phyloP scores from a whole-genome alignment of 2,797 vertebrate genomes.

The Orientallactaga sibirica region DNA sequence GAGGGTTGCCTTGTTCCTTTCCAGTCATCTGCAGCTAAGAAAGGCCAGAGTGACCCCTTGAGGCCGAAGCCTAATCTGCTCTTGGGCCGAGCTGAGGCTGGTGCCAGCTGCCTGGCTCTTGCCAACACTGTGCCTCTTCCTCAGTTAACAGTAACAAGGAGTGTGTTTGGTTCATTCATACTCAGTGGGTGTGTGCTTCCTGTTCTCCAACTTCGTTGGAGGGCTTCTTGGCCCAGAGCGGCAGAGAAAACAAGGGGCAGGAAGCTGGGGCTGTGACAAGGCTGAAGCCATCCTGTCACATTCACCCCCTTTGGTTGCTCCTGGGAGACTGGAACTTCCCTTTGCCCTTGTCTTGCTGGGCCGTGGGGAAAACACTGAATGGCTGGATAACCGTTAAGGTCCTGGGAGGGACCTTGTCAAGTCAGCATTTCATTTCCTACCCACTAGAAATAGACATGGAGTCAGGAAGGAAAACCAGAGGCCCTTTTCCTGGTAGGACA shows the following conservation, averaged over 20 bases:
- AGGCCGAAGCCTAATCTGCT: neutral
- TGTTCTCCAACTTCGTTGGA: neutral
- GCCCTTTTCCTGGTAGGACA: accelerated
- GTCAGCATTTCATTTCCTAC: neutral
- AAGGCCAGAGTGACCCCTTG: neutral
- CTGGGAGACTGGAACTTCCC: neutral
- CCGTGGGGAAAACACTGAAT: accelerated
- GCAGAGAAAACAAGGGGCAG: neutral
- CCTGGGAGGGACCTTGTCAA: neutral
- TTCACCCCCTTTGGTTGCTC: neutral
- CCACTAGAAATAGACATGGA: neutral
- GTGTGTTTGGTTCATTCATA: neutral
- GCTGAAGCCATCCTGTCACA: neutral
- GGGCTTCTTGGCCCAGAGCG: neutral
- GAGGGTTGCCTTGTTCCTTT: neutral
- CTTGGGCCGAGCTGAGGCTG: neutral
- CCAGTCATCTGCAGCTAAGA: accelerated
- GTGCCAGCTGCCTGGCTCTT: neutral
- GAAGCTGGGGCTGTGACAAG: neutral
- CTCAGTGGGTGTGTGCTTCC: neutral
- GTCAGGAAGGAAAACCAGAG: neutral
- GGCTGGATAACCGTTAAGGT: neutral
- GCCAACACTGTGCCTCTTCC: neutral
- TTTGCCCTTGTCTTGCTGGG: neutral
- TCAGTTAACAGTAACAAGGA: neutral